Base-by-base conservation (phyloP, 2,113 vertebrate genomes). In the Hassar affinis region DNA sequence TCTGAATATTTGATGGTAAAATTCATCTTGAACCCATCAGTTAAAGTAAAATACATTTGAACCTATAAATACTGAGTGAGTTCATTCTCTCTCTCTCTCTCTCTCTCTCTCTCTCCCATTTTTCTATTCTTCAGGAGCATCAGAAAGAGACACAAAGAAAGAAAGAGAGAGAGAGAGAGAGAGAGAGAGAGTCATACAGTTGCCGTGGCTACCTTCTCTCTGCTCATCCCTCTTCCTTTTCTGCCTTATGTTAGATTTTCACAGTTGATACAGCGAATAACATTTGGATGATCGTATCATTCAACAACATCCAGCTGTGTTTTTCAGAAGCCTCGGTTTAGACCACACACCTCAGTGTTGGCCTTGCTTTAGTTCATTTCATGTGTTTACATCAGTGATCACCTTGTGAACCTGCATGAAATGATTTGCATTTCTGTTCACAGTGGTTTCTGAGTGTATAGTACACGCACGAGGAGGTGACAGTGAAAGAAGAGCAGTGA, bases 111-210 rank as follows among this genome's bases (percentile, higher is more conserved):
- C 45, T 47, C 45, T 47, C n/a, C 33, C 7, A 42, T 12, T 22
- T 42, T 22, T 25, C 35, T 25, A 17, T 42, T 69, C 35, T 22
- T 22, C 35, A 69, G 18, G 35, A 72, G 42, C 38, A 72, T 72
- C 20, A 72, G 72, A 18, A 52, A 54, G 35, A 62, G 79, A 80
- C 12, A 61, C 56, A 79, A 42, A 62, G 80, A 85, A 83, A 59
- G 88, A 77, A 76, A 86, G 78, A 83, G 86, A 79, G 35, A 62
- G 80, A 80, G n/a, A 61, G 76, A 79, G 49, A 62, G 80, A 85
- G 85, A 59, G 88, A 77, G 78, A 86, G 78, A 83, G 86, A 88
- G 86, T 85, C 89, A 88, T 86, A 86, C 85, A 71, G 81, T 87
- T 86, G 87, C 83, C 83, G 88, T 88, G 87, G 81, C 81, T 87